Percentiles rank a stretch among this genome's conserved stretches.
Conservation (phyloP, 2,113 vertebrate genomes). For the Pungitius pungitius region DNA sequence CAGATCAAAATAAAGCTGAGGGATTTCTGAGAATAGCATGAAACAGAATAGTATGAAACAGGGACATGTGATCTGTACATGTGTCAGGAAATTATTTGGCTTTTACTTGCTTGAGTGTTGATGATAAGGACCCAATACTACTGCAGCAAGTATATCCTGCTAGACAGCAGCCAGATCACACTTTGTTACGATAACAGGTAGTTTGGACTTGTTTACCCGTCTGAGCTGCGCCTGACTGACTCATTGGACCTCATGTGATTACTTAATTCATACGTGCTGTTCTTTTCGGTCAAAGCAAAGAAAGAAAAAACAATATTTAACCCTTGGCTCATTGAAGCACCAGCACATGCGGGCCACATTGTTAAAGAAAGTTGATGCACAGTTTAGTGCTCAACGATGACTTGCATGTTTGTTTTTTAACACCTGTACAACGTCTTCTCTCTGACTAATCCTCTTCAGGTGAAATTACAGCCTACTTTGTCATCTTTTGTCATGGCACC, state of each 20-base stretch:
- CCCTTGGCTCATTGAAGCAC: slow-evolving; percentile 15
- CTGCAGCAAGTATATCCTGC: slow-evolving; percentile 61
- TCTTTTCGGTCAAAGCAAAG: slow-evolving; percentile 20
- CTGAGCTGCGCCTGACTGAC: slow-evolving; percentile 59
- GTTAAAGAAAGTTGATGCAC: slow-evolving; percentile 6
- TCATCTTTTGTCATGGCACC: slow-evolving; percentile 60
- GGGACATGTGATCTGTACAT: background rate
- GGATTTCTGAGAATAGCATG: background rate
- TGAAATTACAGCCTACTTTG: slow-evolving; percentile 56
- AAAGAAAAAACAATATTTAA: slow-evolving; percentile 45
- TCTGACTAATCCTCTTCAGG: slow-evolving; percentile 62
- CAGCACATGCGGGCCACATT: slow-evolving; percentile 8
- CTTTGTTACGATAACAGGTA: slow-evolving; percentile 64
- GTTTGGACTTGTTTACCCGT: slow-evolving; percentile 74
- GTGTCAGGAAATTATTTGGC: slow-evolving; percentile 20
- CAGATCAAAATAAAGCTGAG: background rate
- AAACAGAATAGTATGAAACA: slow-evolving; percentile 7
- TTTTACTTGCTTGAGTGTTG: slow-evolving; percentile 12
- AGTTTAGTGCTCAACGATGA: background rate
- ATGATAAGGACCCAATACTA: slow-evolving; percentile 50
- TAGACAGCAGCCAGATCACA: slow-evolving; percentile 42
- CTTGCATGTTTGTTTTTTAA: slow-evolving; percentile 42
- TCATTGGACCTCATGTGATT: slow-evolving; percentile 54
- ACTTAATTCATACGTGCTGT: slow-evolving; percentile 19
- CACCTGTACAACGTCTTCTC: slow-evolving; percentile 19